phyloP scores from a whole-genome alignment of 2,113 vertebrate species.

The Piprites chloris region DNA sequence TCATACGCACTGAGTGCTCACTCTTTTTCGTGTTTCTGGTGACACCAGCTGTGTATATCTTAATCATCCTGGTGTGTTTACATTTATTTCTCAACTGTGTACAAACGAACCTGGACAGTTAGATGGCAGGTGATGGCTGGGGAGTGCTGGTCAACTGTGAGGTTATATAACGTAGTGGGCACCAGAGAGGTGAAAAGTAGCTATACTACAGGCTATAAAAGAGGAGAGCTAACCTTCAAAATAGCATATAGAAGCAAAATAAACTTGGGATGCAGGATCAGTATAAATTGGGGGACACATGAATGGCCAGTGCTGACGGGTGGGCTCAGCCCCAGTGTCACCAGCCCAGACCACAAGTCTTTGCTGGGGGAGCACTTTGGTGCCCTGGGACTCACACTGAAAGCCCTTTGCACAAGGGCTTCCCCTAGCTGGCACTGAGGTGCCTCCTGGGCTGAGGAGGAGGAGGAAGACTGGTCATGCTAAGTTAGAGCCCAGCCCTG shows the following conservation, averaged over 20 bases:
- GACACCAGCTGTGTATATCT: slow-evolving; percentile 62
- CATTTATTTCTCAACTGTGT: slow-evolving; percentile 53
- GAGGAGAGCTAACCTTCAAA: background rate
- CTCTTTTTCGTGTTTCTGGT: slow-evolving; percentile 51
- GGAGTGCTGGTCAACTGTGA: background rate
- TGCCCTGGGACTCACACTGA: background rate
- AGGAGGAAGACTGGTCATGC: background rate
- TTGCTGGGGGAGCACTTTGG: background rate
- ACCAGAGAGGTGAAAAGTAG: background rate
- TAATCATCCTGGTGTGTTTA: slow-evolving; percentile 37
- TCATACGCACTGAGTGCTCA: background rate
- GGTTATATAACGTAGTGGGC: background rate
- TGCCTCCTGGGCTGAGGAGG: background rate
- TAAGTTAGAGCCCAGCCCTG: background rate
- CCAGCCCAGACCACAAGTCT: background rate
- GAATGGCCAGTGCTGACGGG: background rate
- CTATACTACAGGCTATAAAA: background rate
- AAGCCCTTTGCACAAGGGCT: fast-evolving
- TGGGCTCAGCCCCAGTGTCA: background rate
- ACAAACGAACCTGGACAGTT: slow-evolving; percentile 30
- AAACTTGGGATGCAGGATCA: background rate
- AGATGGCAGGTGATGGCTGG: background rate
- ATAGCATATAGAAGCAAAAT: background rate
- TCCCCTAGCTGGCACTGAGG: background rate
- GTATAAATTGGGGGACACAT: background rate